Base-by-base conservation (phyloP, 2,888 invertebrate genomes). In the Dynastes tityus region DNA sequence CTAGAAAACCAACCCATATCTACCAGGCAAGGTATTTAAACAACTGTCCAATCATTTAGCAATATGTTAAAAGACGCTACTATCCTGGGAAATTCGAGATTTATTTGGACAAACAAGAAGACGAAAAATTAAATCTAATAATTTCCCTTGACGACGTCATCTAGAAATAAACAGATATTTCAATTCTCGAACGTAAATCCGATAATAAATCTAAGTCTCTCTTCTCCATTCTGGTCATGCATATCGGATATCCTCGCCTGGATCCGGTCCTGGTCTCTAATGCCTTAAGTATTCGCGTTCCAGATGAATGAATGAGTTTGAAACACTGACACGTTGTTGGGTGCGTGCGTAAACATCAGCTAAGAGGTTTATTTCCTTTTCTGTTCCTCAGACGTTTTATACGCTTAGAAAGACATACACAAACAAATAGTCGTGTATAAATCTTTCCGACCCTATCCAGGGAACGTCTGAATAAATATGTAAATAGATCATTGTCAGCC, bases 311-410 rank as follows among this genome's bases (percentile, higher is more conserved):
- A 58, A 58, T 58, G 55, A 58, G 55, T 58, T 22, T 22, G 55
- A 58, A 58, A 22, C 22, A 16, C 55, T 58, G 6, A 22, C 22
- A 5, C n/a, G 22, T 16, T 22, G 55, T 58, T 58, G 16, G 16
- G 27, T 58, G 55, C 27, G 55, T 58, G 55, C 55, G 55, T 58
- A 58, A 58, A 58, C 55, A 58, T 58, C 16, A 58, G 55, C 22
- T 58, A 58, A 58, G 55, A 58, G 55, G 55, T 58, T 58, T 58
- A 58, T 58, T 58, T 58, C 55, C 55, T 58, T 58, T 58, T 58
- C 55, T 58, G 22, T 22, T 58, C 55, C 6, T 22, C 55, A 27
- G 55, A 58, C 55, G 55, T 22, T 22, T 58, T 45, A 45, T 11
- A 8, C 55, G 55, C 22, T 1, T 58, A 55, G 2, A 55, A 9